Evolutionary conservation across 2,797 vertebrate genomes (phyloP).

Genomic region (Myripristis murdjan): DNA sequence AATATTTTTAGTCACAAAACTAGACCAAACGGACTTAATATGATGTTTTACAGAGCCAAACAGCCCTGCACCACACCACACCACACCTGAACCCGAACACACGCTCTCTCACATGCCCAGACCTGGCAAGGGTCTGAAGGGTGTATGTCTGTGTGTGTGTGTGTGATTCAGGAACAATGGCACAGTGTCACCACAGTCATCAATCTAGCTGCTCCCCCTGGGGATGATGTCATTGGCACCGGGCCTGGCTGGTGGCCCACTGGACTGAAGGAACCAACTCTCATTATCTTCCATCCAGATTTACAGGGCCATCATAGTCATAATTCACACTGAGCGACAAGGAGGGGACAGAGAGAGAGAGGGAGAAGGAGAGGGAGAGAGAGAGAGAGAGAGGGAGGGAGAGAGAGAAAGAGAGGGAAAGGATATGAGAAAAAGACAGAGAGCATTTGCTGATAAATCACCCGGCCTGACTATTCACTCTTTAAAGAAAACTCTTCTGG

Average conservation of each 20-base stretch:
- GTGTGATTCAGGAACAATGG: slow-evolving; percentile 42
- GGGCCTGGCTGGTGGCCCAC: slow-evolving; percentile 64
- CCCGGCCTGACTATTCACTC: slow-evolving; percentile 51
- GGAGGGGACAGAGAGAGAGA: slow-evolving; percentile 36
- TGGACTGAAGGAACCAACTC: slow-evolving; percentile 70
- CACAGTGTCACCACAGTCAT: slow-evolving; percentile 61
- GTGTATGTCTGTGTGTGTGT: slow-evolving; percentile 16
- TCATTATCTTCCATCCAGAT: slow-evolving; percentile 78
- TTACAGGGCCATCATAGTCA: slow-evolving; percentile 69
- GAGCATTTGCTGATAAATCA: slow-evolving; percentile 67
- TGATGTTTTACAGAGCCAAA: neutral
- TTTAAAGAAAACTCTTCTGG: slow-evolving; percentile 74
- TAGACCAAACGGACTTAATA: too few species aligned
- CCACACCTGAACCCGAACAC: neutral
- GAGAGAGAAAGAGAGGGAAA: slow-evolving; percentile 32
- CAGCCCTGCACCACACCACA: neutral
- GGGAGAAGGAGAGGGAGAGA: slow-evolving; percentile 49
- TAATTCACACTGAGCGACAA: slow-evolving; percentile 70
- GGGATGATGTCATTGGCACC: slow-evolving; percentile 79
- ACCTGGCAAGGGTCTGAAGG: slow-evolving; percentile 5
- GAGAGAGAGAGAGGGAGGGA: slow-evolving; percentile 43
- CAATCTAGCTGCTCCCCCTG: slow-evolving; percentile 65
- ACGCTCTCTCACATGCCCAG: neutral
- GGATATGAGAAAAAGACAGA: slow-evolving; percentile 49
- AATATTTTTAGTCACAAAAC: too few species aligned